Evolutionary conservation across 53 echinoderm and acorn worm genomes (phyloP).

Genomic region (Luidia sarsii): DNA sequence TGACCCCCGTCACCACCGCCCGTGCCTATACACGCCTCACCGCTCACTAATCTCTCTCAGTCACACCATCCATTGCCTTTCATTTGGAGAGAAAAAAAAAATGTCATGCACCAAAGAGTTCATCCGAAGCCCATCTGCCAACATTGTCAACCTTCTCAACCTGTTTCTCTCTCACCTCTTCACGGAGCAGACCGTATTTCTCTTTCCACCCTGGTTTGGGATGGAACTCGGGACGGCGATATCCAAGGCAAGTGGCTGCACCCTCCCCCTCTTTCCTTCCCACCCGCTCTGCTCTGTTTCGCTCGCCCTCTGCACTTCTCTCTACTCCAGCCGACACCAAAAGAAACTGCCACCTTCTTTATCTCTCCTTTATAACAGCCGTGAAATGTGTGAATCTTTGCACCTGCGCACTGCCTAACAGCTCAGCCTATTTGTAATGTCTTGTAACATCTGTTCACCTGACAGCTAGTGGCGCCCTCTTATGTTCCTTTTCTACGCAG

Average conservation of each 20-base stretch:
- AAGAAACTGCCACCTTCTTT: background rate
- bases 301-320: no score
- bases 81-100: no score
- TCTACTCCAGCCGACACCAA: background rate
- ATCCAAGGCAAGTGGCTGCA: slow-evolving; percentile 48
- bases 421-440: slow-evolving; percentile 34
- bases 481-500: no score
- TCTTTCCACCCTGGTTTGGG: slow-evolving; percentile 48
- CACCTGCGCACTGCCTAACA: slow-evolving; percentile 33
- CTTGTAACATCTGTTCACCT: no score
- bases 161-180: slow-evolving; percentile 24
- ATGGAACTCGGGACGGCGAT: slow-evolving; percentile 26
- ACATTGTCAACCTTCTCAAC: background rate
- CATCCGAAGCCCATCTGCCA: no score
- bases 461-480: no score
- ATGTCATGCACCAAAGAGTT: no score
- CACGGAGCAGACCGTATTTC: slow-evolving; percentile 30
- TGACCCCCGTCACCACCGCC: no score
- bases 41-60: background rate
- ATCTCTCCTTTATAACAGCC: no score
- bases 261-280: background rate
- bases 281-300: slow-evolving; percentile 13
- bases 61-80: no score
- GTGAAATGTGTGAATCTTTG: slow-evolving; percentile 9
- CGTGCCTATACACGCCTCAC: no score